Conservation (phyloP, 2,797 vertebrate species). For the Takifugu rubripes region DNA sequence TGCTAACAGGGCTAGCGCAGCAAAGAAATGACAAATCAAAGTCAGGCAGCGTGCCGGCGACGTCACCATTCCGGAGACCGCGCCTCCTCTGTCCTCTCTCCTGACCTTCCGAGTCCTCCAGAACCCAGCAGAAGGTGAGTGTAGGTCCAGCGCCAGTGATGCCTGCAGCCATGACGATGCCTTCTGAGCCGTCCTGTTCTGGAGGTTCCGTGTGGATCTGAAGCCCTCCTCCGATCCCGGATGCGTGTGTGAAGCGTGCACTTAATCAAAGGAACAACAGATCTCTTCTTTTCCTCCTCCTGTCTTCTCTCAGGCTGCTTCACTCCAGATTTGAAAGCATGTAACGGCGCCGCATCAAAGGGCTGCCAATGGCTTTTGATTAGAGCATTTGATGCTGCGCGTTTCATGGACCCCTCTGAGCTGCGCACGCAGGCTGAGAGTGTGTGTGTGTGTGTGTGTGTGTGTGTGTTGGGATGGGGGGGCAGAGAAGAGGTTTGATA, state of each 20-base stretch:
- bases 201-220: not conserved
- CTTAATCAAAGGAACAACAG: conserved; percentile 38
- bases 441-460: too few relatives aligned
- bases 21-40: too few relatives aligned
- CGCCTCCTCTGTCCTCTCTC: conserved; percentile 6
- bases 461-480: not conserved
- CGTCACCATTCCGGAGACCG: conserved; percentile 23
- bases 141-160: conserved; percentile 7
- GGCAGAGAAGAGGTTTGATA: conserved; percentile 31
- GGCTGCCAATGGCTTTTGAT: conserved; percentile 37
- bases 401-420: conserved; percentile 4
- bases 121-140: conserved; percentile 59
- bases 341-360: conserved; percentile 25
- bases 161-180: not conserved
- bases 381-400: conserved; percentile 22
- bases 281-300: conserved; percentile 1
- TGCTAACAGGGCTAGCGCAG: too few relatives aligned
- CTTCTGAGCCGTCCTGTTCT: conserved; percentile 36
- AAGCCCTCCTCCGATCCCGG: conserved; percentile 23
- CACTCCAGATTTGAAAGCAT: conserved; percentile 8
- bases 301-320: conserved; percentile 17
- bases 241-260: conserved; percentile 3
- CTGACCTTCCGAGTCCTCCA: conserved; percentile 66
- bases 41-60: too few relatives aligned
- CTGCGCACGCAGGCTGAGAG: conserved; percentile 15